Conservation (phyloP, 2,888 invertebrate species). For the Nematopogon swammerdamellus region DNA sequence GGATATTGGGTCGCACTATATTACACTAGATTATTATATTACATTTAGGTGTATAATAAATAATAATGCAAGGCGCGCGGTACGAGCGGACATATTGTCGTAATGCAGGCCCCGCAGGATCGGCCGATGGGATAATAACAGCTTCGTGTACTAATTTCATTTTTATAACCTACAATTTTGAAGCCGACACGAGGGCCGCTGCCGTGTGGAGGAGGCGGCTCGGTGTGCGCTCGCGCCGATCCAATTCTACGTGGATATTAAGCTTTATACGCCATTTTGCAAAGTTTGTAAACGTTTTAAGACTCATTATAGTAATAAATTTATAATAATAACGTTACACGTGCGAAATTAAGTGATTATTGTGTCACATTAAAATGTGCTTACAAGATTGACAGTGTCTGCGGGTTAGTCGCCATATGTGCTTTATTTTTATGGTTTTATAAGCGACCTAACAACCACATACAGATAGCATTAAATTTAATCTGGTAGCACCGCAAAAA, state of each 20-base stretch:
- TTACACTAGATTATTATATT: not conserved
- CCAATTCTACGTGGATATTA: conserved; percentile 51
- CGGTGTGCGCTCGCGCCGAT: conserved; percentile 37
- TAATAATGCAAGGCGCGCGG: conserved; percentile 44
- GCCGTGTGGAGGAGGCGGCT: conserved; percentile 31
- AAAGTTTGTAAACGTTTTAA: conserved; percentile 50
- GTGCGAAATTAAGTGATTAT: conserved; percentile 52
- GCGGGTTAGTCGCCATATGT: not conserved
- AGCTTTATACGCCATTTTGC: conserved; percentile 55
- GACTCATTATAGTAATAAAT: conserved; percentile 48
- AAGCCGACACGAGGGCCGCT: conserved; percentile 57
- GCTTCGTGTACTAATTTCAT: conserved; percentile 57
- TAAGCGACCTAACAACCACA: too few species aligned
- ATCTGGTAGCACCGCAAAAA: too few species aligned
- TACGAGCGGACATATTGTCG: conserved; percentile 59
- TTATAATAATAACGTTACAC: conserved; percentile 48
- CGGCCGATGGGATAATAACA: conserved; percentile 58
- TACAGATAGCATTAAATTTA: too few species aligned
- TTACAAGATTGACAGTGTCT: not conserved
- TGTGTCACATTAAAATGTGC: conserved; percentile 31
- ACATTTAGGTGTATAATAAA: not conserved
- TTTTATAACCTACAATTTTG: conserved; percentile 58
- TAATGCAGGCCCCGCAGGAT: conserved; percentile 55
- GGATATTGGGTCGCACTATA: not conserved
- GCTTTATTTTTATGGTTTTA: too few species aligned